Evolutionary conservation across 2,888 invertebrate species (phyloP).

Genomic region (Minunthozetes semirufus): DNA sequence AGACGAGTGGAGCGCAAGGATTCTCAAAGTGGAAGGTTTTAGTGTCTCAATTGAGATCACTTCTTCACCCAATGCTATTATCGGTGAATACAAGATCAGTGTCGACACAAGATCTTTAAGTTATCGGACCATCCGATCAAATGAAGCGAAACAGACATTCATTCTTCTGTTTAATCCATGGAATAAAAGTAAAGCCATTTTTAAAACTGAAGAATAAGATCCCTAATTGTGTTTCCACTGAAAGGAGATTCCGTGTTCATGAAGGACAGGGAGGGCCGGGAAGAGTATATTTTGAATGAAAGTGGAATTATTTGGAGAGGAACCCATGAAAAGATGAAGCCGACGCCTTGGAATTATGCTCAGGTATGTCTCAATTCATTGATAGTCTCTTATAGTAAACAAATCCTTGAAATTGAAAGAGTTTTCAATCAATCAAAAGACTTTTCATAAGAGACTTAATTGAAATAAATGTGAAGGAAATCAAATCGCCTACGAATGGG

Average conservation of each 20-base stretch:
- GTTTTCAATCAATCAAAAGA: no score
- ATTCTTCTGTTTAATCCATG: constrained; percentile 43
- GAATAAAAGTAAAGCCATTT: constrained; percentile 41
- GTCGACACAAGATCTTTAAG: constrained; percentile 41
- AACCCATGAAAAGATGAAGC: constrained; percentile 40
- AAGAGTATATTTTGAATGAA: constrained; percentile 43
- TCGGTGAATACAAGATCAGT: constrained; percentile 42
- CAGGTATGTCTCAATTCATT: constrained; percentile 38
- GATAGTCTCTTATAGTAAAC: background rate
- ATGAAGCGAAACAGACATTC: constrained; percentile 36
- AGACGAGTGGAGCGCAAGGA: constrained; percentile 33
- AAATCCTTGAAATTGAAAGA: no score
- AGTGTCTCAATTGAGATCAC: constrained; percentile 37
- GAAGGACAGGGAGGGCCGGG: constrained; percentile 38
- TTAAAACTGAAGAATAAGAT: background rate
- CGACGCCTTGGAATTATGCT: constrained; percentile 42
- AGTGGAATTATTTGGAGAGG: constrained; percentile 43
- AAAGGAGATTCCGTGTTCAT: constrained; percentile 41
- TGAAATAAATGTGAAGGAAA: background rate
- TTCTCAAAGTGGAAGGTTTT: constrained; percentile 7
- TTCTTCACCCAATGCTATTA: constrained; percentile 39
- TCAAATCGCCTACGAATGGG: constrained; percentile 14
- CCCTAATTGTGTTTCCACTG: background rate
- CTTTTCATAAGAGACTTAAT: background rate
- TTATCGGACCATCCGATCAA: constrained; percentile 28